Base-by-base conservation (phyloP, 2,113 vertebrate genomes). In the Triplophysa dalaica region DNA sequence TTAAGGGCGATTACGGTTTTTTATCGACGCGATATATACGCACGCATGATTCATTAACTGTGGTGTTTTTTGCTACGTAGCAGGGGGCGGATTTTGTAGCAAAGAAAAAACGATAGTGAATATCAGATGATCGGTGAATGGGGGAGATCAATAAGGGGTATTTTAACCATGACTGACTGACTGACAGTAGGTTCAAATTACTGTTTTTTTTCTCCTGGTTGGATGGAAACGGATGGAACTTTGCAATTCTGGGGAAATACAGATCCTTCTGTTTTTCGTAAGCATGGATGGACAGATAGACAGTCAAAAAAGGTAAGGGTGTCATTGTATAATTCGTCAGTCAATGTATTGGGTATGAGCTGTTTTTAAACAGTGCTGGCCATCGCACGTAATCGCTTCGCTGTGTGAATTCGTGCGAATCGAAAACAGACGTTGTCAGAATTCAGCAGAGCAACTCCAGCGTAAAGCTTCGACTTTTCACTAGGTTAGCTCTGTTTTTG, bases 131-230 rank as follows among this genome's bases (percentile, higher is more conserved):
- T 61, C 24, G 33, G 33, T 29, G 41, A 67, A 79, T 65, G 38
- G 79, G 56, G 19, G 69, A 70, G 38, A 91, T 89, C 85, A 88
- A 87, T 87, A 85, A 85, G 87, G 86, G 77, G 85, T 84, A 81
- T 85, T 88, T 83, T 81, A 84, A 85, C 84, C 58, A 85, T 90
- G 91, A 88, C 87, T 82, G 81, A 88, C 87, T 82, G 81, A 89
- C 85, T 87, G 92, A 88, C 89, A 85, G 88, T 77, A 64, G 63
- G 73, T 60, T 68, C 70, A 79, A 82, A 85, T 80, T 82, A 84
- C 75, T 82, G 83, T 85, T 82, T 83, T 83, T 83, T 86, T 87
- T 88, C 4, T 64, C 85, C 84, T 45, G 43, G 43, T 82, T 43
- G 33, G 79, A 83, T 87, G 85, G 80, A 69, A 38, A 58, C 82